Percentiles rank a stretch among this genome's conserved stretches.
Evolutionary conservation across 2,797 vertebrate species (phyloP).

Genomic region (Gymnopithys bicolor): DNA sequence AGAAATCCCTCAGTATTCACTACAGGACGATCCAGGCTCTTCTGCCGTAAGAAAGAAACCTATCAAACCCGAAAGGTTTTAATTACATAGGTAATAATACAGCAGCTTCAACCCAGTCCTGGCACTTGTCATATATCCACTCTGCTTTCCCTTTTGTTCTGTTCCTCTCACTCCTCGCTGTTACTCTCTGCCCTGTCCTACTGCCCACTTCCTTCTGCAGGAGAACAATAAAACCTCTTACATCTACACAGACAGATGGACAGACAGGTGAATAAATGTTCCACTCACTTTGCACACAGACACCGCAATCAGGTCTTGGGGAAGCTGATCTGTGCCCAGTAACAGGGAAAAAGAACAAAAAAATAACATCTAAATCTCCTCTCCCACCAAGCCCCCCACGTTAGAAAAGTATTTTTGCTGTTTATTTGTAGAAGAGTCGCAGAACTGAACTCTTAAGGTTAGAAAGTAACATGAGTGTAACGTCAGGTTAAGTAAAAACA

Average conservation of each 20-base stretch:
- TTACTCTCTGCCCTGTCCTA: not conserved
- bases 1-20: not conserved
- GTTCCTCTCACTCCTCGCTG: not conserved
- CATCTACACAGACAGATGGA: not conserved
- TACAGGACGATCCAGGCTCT: not conserved
- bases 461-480: not conserved
- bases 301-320: not conserved
- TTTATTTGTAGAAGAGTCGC: not conserved
- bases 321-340: not conserved
- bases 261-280: not conserved
- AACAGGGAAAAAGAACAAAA: not conserved
- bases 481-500: not conserved
- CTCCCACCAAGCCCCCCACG: not conserved
- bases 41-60: not conserved
- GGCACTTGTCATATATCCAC: rapidly evolving
- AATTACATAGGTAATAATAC: not conserved
- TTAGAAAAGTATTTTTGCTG: not conserved
- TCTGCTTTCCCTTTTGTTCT: not conserved
- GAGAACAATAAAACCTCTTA: not conserved
- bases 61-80: not conserved
- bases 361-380: too few species aligned
- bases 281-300: not conserved
- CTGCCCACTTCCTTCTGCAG: not conserved
- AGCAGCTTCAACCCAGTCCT: not conserved
- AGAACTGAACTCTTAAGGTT: not conserved